Base-by-base conservation (phyloP, 1,140 invertebrate species). In the Drosophila pseudoobscura region DNA sequence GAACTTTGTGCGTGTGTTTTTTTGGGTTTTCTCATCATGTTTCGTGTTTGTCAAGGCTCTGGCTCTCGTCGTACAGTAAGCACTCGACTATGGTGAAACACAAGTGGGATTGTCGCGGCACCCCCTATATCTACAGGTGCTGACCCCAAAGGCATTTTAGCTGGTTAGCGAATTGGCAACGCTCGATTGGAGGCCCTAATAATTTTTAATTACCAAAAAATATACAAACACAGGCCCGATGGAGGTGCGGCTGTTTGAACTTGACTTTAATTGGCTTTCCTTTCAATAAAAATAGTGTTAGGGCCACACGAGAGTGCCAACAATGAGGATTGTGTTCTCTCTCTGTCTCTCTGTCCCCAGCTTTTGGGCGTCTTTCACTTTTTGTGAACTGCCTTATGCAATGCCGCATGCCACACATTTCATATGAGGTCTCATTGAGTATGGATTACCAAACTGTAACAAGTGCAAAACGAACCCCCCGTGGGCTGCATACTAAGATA, bases 251-350 rank as follows among this genome's bases (percentile, higher is more conserved):
- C 82, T 45, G 70, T 75, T 69, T 87, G 82, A 87, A 87, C 82
- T 87, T 87, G 82, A 88, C 82, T 87, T 87, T 87, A 87, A 87
- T 87, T 87, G 82, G 62, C 62, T 87, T 66, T 87, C 78, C 35
- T 39, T 39, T 39, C 35, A 39, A 9, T 75, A 87, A 68, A 82
- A 82, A 74, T 76, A 87, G 78, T 78, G 72, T 72, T 68, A 55
- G 29, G 35, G 3, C 15, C 20, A 46, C 66, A 41, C 50, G 31
- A 49, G 47, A 44, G 41, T 35, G 26, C 44, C 52, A 57, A 45
- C 35, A 39, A 39, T 13, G 35, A 39, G 3, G 35, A 5, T 39
- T 70, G 63, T 53, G 63, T 69, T 69, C 65, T 69, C 65, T n/a
- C 46, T 47, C 52, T 31, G 20, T 45, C 24, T n/a, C 39, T 7